These are phyloP conservation scores for Chelonoidis abingdonii DNA, from an alignment of 2,113 vertebrate genomes.

Conservation along the genomic window DNA sequence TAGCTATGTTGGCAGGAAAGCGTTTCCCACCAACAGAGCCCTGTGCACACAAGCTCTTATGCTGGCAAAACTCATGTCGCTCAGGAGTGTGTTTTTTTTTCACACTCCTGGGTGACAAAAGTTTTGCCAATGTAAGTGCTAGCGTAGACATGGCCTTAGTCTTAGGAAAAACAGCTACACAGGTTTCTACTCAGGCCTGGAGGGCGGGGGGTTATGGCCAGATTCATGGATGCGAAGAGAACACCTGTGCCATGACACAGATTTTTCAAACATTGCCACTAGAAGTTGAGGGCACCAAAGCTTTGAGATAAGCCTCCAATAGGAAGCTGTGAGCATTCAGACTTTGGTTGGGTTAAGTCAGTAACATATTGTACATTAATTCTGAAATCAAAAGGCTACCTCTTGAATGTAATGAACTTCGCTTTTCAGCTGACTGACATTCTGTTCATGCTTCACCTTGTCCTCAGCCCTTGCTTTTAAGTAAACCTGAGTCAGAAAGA, in stretches of 20 bases:
- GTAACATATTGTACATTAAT: neutral
- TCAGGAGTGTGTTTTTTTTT: too few species aligned
- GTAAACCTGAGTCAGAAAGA: constrained; percentile 77
- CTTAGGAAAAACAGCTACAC: neutral
- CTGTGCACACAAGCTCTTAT: too few species aligned
- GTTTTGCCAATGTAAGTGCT: too few species aligned
- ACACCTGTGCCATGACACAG: neutral
- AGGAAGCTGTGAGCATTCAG: neutral
- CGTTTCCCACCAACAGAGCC: too few species aligned
- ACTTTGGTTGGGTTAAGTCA: neutral
- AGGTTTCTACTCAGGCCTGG: fast-evolving
- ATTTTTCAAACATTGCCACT: neutral
- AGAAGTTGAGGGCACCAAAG: neutral
- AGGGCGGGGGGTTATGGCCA: fast-evolving
- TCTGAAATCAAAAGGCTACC: constrained; percentile 62
- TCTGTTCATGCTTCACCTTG: constrained; percentile 80
- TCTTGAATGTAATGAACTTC: constrained; percentile 90
- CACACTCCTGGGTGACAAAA: too few species aligned
- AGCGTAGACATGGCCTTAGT: too few species aligned
- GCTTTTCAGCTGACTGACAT: constrained; percentile 85
- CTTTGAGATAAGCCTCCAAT: neutral
- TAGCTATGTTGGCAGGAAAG: too few species aligned
- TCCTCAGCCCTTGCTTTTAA: constrained; percentile 78
- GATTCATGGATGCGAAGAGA: neutral
- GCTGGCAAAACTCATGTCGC: too few species aligned